Conservation (phyloP, 2,888 invertebrate genomes). For the Drosophila fungiperda region DNA sequence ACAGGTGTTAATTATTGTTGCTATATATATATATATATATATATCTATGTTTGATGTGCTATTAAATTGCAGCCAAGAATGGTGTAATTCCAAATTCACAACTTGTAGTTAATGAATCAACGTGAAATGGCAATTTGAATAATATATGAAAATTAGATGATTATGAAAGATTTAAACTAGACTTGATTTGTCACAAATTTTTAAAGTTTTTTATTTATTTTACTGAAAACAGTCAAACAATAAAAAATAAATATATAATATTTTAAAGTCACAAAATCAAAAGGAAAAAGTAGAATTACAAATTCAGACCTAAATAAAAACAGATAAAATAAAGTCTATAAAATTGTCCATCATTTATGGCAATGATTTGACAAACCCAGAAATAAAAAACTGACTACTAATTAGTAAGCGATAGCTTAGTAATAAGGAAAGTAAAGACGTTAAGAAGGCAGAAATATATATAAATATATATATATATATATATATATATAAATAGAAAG, state of each 20-base stretch:
- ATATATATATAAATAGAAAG: neutral
- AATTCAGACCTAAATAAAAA: too few species aligned
- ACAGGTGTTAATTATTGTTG: conserved; percentile 34
- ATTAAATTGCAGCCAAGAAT: conserved; percentile 3
- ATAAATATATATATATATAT: neutral
- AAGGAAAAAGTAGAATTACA: neutral
- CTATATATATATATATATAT: neutral
- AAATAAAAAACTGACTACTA: neutral
- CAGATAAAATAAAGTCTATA: neutral
- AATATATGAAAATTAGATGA: neutral
- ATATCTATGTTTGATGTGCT: neutral
- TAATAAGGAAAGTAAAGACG: neutral
- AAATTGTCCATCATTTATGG: neutral
- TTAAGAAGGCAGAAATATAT: neutral
- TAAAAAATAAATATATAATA: neutral
- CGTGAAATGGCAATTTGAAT: neutral
- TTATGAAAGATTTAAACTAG: neutral
- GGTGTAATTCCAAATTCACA: neutral
- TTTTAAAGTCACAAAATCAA: neutral
- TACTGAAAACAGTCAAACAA: neutral
- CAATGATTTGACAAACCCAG: too few species aligned
- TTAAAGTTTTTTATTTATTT: neutral
- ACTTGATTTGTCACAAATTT: neutral
- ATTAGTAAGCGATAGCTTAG: neutral
- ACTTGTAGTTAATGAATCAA: neutral